Evolutionary conservation across 2,888 invertebrate genomes (phyloP), one percentile per base, ranked within the genome.

Genomic region (Odontomyia ornata): DNA sequence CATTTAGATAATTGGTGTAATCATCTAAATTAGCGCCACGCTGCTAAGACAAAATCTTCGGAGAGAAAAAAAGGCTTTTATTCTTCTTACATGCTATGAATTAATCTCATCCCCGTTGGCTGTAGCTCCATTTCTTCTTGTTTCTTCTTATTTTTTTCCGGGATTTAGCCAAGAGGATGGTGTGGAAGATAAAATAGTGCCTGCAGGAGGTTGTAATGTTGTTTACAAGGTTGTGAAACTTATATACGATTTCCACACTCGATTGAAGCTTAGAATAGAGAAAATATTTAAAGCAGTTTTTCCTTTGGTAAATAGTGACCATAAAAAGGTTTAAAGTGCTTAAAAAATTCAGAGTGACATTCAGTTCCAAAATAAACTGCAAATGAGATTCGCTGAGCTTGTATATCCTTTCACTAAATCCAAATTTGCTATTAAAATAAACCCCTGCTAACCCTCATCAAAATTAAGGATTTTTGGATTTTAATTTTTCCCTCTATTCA

Each of bases 1-100:
- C 79, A 79, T 79, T 79, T 79, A 77, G 79, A 77, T 79, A 79
- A 79, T 79, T 77, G 76, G 79, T 72, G 77, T 79, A 79, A 79
- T 79, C 79, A 79, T 76, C 79, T 79, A 79, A 79, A 79, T 79
- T 79, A 79, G 79, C 77, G 56, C 78, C 77, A 79, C 76, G 75
- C 76, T 77, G 76, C 76, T 57, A 64, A 60, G 36, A 73, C 60
- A 73, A 47, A 73, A 60, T 73, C 60, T 73, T 28, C 15, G 13
- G 47, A 67, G 25, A 47, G 69, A 69, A 69, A 69, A n/a, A 69
- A 47, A 46, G 46, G 7, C 25, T 46, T 47, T 69, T 27, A 69
- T 47, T 69, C 69, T 11, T 69, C 46, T 69, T 47, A 25, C 47
- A 25, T 23, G 69, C 69, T 46, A 46, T 69, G 69, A 69, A 69